Percentiles rank a stretch among this genome's conserved stretches.
Evolutionary conservation across 2,113 vertebrate species (phyloP).

Genomic region (Eupsittula cactorum): DNA sequence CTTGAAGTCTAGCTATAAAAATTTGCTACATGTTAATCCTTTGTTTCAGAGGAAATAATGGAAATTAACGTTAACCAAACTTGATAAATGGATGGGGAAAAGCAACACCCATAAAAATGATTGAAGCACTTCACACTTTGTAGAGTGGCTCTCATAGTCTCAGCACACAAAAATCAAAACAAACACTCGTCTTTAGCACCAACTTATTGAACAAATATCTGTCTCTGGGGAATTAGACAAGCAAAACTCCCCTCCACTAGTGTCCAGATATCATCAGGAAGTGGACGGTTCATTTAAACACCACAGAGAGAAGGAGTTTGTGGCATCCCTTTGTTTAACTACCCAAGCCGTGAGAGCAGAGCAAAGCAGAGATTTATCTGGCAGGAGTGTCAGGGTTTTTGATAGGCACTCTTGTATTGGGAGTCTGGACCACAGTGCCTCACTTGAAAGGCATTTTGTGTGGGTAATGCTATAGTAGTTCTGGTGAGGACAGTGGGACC

Average conservation of each 20-base stretch:
- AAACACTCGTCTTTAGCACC: neutral
- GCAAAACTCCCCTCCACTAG: neutral
- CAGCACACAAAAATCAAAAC: neutral
- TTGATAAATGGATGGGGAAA: neutral
- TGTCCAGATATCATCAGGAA: neutral
- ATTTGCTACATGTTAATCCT: neutral
- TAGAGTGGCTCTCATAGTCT: neutral
- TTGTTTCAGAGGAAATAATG: neutral
- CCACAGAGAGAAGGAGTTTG: neutral
- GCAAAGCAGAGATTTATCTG: accelerated
- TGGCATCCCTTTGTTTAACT: neutral
- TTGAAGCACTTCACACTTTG: neutral
- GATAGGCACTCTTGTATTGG: accelerated
- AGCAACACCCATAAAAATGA: neutral
- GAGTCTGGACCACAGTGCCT: neutral
- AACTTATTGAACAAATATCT: neutral
- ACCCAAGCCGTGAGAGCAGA: neutral
- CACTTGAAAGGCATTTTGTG: neutral
- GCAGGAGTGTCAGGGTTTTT: neutral
- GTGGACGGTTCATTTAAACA: neutral
- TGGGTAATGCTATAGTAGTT: neutral
- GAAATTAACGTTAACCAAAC: neutral
- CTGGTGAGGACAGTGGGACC: neutral
- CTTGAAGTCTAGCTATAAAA: neutral
- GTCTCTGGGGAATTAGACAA: neutral